Base-by-base conservation (phyloP, 2,888 invertebrate species). In the Sycophila texana region DNA sequence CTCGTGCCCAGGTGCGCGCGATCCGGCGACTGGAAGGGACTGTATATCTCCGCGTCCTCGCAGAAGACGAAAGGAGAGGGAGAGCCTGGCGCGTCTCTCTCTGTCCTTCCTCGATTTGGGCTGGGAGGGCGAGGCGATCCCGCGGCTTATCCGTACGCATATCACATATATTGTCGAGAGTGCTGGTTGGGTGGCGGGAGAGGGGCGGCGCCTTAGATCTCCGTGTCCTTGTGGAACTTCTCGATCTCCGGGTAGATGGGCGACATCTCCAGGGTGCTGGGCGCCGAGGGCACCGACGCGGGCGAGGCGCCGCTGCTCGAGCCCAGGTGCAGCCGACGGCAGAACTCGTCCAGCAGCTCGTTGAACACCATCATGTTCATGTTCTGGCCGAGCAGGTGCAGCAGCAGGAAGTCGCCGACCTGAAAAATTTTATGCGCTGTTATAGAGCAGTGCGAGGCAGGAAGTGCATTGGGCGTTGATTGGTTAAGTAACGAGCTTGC, bases 371-470 rank as follows among this genome's bases (percentile, higher is more conserved):
- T 93, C 87, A 96, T 92, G 85, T 95, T 96, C 92, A 97, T 94
- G 90, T 97, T 97, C 91, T 97, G 96, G 49, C 96, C 96, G 72
- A 97, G 92, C 77, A 97, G 91, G 87, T 96, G 96, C 77, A 97
- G 91, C 81, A 97, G 91, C 82, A 97, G 92, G 91, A 97, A 97
- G 88, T 97, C 97, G 47, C 97, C 97, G 85, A 97, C 95, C 96
- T 96, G 90, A n/a, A 61, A 66, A 58, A 55, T 12, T 49, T n/a
- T 16, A 20, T 39, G 39, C 39, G 39, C 4, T 5, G 7, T 26
- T 26, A 26, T 26, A 39, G 39, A 39, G 39, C 39, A 4, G 5
- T 39, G 39, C 39, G 0, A 0, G 7, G 4, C 39, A 39, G 39
- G 39, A 39, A 39, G 39, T 7, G 39, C 39, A 0, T 7, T 26